A percentile compares a stretch with the other conserved stretches of the same genome.
phyloP scores from a whole-genome alignment of 92 coral and sea anemone genomes.

The Pocillopora grandis region DNA sequence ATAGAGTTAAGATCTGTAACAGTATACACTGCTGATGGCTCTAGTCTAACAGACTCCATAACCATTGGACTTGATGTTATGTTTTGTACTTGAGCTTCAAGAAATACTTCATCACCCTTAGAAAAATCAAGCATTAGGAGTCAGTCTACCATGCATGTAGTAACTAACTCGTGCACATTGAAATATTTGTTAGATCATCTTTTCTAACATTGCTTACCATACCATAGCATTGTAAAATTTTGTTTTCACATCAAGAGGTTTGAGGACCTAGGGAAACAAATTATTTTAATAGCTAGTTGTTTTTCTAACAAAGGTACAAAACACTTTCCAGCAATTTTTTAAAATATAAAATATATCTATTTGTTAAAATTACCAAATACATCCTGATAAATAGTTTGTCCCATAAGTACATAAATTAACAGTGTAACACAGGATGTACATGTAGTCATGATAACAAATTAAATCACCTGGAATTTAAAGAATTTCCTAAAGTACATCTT shows the following conservation, averaged over 20 bases:
- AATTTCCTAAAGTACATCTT: conserved; percentile 97
- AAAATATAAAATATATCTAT: no score
- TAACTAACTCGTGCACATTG: not conserved
- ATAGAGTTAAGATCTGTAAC: conserved; percentile 82
- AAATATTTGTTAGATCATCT: not conserved
- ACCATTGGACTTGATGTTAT: conserved; percentile 96
- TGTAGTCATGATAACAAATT: not conserved
- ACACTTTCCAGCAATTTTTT: no score
- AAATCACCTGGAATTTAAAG: conserved; percentile 93
- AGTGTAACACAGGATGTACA: not conserved
- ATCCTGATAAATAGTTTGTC: no score
- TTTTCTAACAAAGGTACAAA: no score
- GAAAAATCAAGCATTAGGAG: not conserved
- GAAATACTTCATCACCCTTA: conserved; percentile 88
- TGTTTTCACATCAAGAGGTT: conserved; percentile 98
- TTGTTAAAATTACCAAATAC: no score
- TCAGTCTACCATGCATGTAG: not conserved
- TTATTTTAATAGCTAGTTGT: not conserved
- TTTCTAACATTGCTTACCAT: conserved; percentile 54
- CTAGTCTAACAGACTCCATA: conserved; percentile 94
- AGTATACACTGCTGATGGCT: conserved; percentile 77
- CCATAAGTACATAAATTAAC: no score
- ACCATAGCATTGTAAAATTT: conserved; percentile 95
- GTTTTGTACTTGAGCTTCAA: conserved; percentile 99
- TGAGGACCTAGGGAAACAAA: conserved; percentile 69